Percentiles rank a stretch among this genome's conserved stretches.
phyloP scores from a whole-genome alignment of 2,113 vertebrate genomes.

The Megaceryle torquata region DNA sequence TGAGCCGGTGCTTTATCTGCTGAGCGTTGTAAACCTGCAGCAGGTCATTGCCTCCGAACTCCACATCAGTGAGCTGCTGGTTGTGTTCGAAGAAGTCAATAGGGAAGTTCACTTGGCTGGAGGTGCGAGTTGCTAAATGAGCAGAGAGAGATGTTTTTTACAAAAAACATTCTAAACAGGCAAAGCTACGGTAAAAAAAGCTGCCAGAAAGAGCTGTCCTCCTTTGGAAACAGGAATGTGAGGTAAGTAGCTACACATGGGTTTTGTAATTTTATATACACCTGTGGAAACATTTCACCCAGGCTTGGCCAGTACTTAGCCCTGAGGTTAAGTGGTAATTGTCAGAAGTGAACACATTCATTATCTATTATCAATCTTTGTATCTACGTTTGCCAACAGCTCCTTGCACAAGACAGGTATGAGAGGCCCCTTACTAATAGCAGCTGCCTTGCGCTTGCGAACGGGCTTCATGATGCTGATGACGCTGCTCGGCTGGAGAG shows the following conservation, averaged over 20 bases:
- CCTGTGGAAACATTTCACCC: not conserved
- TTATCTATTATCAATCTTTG: not conserved
- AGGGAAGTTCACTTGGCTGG: constrained; percentile 96
- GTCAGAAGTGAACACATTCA: not conserved
- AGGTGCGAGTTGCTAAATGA: constrained; percentile 86
- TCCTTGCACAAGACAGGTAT: rapidly evolving
- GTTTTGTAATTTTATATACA: not conserved
- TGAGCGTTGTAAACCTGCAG: constrained; percentile 97
- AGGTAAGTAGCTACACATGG: not conserved
- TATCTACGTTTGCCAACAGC: not conserved
- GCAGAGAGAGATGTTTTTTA: not conserved
- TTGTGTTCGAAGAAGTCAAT: constrained; percentile 99
- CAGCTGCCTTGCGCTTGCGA: constrained; percentile 91
- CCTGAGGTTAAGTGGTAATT: not conserved
- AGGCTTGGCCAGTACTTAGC: not conserved
- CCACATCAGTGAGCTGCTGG: constrained; percentile 96
- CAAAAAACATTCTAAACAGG: not conserved
- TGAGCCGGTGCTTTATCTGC: constrained; percentile 98
- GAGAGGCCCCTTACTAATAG: constrained; percentile 82
- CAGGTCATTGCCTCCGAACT: constrained; percentile 96
- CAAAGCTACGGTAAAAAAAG: not conserved
- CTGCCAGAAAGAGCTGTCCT: not conserved
- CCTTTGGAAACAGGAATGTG: not conserved
- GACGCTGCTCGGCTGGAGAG: constrained; percentile 93
- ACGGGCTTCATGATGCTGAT: constrained; percentile 98